A percentile compares a stretch with the other conserved stretches of the same genome.
Evolutionary conservation across 2,797 vertebrate species (phyloP).

Genomic region (Chromobotia macracanthus): DNA sequence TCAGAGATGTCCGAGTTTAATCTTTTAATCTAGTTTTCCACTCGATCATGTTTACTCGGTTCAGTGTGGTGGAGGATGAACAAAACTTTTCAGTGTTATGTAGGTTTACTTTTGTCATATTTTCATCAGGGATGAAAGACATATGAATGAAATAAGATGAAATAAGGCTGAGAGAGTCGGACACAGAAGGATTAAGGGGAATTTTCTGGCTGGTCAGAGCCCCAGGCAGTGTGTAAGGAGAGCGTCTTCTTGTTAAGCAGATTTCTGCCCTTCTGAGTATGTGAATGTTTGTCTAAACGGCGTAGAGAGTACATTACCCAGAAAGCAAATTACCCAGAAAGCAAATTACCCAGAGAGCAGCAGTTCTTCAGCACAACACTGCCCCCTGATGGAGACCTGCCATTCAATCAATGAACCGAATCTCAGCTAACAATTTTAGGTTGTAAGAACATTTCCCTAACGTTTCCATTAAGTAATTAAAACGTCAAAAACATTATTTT

Average conservation of each 20-base stretch:
- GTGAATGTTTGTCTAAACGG: conserved; percentile 53
- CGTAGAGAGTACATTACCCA: conserved; percentile 36
- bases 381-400: conserved; percentile 62
- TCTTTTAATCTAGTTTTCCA: too few species aligned
- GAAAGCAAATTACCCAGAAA: too few species aligned
- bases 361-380: conserved; percentile 72
- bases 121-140: conserved; percentile 29
- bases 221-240: conserved; percentile 68
- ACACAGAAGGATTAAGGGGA: conserved; percentile 53
- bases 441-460: too few species aligned
- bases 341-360: too few species aligned
- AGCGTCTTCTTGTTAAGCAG: conserved; percentile 70
- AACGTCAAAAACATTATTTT: too few species aligned
- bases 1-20: background rate
- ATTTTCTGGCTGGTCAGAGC: conserved; percentile 60
- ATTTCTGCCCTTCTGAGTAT: conserved; percentile 66
- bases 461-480: too few species aligned
- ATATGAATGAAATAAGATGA: too few species aligned
- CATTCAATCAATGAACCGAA: background rate
- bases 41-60: background rate
- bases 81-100: too few species aligned
- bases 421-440: background rate
- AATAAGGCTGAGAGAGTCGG: too few species aligned
- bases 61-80: too few species aligned
- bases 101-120: background rate